These are phyloP conservation scores for Tetragnatha versicolor DNA, from an alignment of 1,140 invertebrate genomes.

Conservation along the genomic window DNA sequence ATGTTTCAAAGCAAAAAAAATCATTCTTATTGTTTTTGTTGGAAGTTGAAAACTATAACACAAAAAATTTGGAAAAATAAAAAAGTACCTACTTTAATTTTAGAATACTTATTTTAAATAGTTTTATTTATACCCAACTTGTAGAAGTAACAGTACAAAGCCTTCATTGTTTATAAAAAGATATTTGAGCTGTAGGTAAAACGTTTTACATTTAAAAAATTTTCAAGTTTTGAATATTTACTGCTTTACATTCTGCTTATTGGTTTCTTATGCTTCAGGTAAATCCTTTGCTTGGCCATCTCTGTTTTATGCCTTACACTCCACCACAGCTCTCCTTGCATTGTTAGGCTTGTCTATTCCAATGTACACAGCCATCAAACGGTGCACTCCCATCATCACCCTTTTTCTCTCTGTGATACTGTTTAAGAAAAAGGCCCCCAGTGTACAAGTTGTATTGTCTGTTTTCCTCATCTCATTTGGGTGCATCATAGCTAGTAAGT, in stretches of 20 bases:
- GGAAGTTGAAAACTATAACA: no score
- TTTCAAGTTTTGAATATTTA: background rate
- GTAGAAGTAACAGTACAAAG: background rate
- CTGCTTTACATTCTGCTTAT: background rate
- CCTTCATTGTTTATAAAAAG: background rate
- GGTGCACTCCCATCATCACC: conserved; percentile 67
- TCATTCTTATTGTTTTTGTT: background rate
- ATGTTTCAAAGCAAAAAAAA: background rate
- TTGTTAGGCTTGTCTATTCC: conserved; percentile 69
- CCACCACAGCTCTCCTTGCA: conserved; percentile 65
- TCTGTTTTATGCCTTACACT: conserved; percentile 66
- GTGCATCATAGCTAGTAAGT: conserved; percentile 67
- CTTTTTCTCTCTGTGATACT: conserved; percentile 64
- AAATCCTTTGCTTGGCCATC: conserved; percentile 64
- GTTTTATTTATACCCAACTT: background rate
- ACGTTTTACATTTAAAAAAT: background rate
- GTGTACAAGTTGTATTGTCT: conserved; percentile 61
- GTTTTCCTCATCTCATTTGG: conserved; percentile 65
- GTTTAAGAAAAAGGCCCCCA: conserved; percentile 64
- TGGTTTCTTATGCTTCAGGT: conserved; percentile 53
- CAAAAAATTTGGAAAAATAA: no score
- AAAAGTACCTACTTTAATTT: background rate
- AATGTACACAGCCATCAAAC: conserved; percentile 68
- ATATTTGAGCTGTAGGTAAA: background rate
- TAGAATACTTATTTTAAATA: background rate